These are phyloP conservation scores for Tenualosa ilisha DNA, from an alignment of 2,797 vertebrate genomes.

Conservation along the genomic window DNA sequence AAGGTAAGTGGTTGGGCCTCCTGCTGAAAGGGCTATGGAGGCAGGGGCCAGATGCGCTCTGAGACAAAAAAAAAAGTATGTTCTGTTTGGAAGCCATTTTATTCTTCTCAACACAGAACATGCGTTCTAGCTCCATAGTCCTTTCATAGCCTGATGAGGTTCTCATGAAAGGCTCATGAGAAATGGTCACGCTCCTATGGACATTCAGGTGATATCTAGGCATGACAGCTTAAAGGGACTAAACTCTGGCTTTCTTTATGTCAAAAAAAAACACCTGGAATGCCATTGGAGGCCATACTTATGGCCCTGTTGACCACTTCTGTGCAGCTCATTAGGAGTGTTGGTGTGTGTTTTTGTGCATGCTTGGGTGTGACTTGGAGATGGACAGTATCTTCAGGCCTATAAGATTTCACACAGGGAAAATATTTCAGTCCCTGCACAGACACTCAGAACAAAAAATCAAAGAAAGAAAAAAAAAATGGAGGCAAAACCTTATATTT, in stretches of 20 bases:
- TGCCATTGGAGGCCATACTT: not conserved
- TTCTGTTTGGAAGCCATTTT: no score
- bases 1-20: slow-evolving; percentile 58
- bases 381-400: not conserved
- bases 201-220: not conserved
- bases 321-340: not conserved
- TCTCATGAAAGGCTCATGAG: not conserved
- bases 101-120: not conserved
- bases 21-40: not conserved
- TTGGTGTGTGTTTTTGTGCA: slow-evolving; percentile 21
- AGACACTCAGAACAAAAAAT: no score
- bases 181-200: not conserved
- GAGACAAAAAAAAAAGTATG: not conserved
- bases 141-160: not conserved
- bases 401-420: not conserved
- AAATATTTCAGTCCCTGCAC: not conserved
- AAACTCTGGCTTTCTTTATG: no score
- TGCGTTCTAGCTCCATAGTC: not conserved
- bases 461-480: no score
- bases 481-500: no score
- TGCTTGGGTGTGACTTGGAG: not conserved
- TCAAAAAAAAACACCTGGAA: not conserved
- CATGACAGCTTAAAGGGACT: no score
- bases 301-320: not conserved
- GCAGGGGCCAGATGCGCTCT: not conserved